phyloP scores from a whole-genome alignment of 1,140 invertebrate genomes.

The Adoxophyes honmai region DNA sequence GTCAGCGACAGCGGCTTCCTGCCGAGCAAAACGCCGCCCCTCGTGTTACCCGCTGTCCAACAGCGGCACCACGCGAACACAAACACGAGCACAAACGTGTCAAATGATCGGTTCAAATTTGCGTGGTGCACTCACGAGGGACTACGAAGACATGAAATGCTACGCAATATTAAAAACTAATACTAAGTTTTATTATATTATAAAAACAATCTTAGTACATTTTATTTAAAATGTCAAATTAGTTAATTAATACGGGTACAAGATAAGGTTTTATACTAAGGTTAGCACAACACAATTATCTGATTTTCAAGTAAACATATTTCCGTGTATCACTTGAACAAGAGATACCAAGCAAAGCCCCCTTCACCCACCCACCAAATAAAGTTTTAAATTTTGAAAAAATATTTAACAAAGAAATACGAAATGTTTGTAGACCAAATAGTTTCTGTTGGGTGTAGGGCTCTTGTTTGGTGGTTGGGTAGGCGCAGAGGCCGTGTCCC shows the following conservation, averaged over 20 bases:
- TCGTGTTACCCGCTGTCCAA: conserved; percentile 6
- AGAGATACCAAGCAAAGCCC: conserved; percentile 79
- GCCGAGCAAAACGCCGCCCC: conserved; percentile 26
- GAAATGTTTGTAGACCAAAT: conserved; percentile 35
- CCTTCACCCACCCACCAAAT: conserved; percentile 78
- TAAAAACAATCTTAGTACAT: too few relatives aligned
- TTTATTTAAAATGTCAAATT: too few relatives aligned
- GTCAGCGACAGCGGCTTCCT: conserved; percentile 76
- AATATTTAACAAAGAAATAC: conserved; percentile 19
- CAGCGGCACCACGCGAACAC: not conserved
- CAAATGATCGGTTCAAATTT: too few relatives aligned
- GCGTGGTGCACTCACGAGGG: too few relatives aligned
- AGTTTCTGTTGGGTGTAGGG: conserved; percentile 68
- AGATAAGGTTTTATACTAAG: not conserved
- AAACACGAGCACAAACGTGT: not conserved
- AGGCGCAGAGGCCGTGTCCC: conserved; percentile 69
- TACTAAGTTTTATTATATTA: too few relatives aligned
- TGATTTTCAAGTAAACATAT: conserved; percentile 15
- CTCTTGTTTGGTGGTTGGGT: conserved; percentile 77
- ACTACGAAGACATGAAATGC: too few relatives aligned
- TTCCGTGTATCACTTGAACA: conserved; percentile 26
- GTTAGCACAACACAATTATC: conserved; percentile 4
- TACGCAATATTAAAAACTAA: too few relatives aligned
- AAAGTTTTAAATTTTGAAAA: conserved; percentile 44
- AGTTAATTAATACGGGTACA: too few relatives aligned